These are phyloP conservation scores for Sipha flava DNA, from an alignment of 1,140 invertebrate genomes.

Conservation along the genomic window DNA sequence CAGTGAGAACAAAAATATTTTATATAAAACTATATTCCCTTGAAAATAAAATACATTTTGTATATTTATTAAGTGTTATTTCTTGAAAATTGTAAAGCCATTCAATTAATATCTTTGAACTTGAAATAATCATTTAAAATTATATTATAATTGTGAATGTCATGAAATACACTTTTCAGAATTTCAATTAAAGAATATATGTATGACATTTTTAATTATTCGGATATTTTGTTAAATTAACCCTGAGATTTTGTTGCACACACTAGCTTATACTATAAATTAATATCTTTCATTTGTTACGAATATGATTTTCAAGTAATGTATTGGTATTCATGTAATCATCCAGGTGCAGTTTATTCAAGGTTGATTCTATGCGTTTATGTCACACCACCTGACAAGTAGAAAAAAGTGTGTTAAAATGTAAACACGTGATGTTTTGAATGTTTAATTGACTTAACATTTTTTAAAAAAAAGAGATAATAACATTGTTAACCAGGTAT, in stretches of 20 bases:
- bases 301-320: not conserved
- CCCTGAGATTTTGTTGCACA: not conserved
- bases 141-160: no score
- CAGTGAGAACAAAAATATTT: no score
- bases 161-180: no score
- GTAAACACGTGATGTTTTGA: not conserved
- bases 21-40: no score
- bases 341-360: constrained; percentile 14
- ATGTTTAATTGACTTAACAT: not conserved
- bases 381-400: not conserved
- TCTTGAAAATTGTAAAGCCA: no score
- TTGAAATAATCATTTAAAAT: no score
- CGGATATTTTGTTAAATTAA: not conserved
- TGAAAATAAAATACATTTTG: no score
- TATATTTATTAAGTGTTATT: no score
- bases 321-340: not conserved
- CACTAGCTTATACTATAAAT: not conserved
- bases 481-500: no score
- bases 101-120: no score
- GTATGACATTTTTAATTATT: not conserved
- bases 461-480: not conserved
- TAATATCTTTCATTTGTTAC: not conserved
- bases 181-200: not conserved
- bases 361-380: constrained; percentile 13
- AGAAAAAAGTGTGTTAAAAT: not conserved